Evolutionary conservation across 92 coral and sea anemone species (phyloP), one percentile per base, ranked within the genome.

Genomic region (Meandrina meandrites): DNA sequence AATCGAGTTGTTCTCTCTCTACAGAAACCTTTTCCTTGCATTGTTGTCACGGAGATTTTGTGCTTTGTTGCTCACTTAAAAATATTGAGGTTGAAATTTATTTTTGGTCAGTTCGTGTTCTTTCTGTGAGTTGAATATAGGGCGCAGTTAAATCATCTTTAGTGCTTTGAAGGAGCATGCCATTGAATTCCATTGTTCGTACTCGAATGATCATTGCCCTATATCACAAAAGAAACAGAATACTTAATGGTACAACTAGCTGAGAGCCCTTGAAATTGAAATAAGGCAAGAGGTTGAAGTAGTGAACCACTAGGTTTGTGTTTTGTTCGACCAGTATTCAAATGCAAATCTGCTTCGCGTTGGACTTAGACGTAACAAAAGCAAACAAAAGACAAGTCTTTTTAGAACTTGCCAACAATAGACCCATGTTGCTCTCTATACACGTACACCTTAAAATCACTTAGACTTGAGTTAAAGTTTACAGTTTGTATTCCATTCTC

Each of bases 341-440:
- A 22, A 84, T 84, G 87, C 73, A 84, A 75, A 84, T 84, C 24
- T 35, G 0, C 53, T 54, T 35, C 54, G 4, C 37, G 72, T 84
- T 84, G 79, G 80, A 30, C 36, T 74, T 42, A 36, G 48, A 73
- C 27, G 16, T 21, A 73, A 73, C 78, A 69, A 74, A 53, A 12
- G 22, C 51, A 57, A 40, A 84, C 87, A 84, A 84, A 84, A 27
- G 87, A 56, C 48, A n/a, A 64, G 35, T 74, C 8, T 17, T 62
- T 72, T 40, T 22, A 73, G 78, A 73, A 40, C 34, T 0, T 62
- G 0, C 84, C 74, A 60, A 45, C 54, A 80, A 81, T 36, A 62
- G 42, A 32, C 40, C 66, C 16, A n/a, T 35, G 28, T 24, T 11
- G 31, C 70, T 51, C 78, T 28, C 13, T 66, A 66, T 6, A 10